A percentile compares a stretch with the other conserved stretches of the same genome.
Evolutionary conservation across 1,140 invertebrate species (phyloP).

Genomic region (Brachionus koreanus): DNA sequence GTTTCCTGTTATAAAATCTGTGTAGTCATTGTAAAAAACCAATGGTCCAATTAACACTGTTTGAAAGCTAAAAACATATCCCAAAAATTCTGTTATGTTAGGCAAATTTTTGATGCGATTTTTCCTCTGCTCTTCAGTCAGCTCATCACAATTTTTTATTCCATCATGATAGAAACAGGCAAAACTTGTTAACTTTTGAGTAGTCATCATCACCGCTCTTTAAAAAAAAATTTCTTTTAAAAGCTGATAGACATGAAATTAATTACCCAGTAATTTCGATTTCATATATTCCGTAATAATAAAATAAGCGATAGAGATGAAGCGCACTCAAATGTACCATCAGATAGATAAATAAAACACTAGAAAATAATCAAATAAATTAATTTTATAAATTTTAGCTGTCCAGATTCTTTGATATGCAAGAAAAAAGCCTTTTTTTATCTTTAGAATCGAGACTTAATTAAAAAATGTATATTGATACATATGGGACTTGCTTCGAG

Average conservation of each 20-base stretch:
- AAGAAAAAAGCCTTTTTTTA: neutral
- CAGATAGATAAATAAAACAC: neutral
- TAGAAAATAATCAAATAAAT: neutral
- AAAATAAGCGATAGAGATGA: conserved; percentile 78
- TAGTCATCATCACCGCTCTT: conserved; percentile 90
- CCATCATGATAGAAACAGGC: conserved; percentile 89
- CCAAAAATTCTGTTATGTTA: neutral
- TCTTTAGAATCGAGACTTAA: neutral
- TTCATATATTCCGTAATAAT: conserved; percentile 78
- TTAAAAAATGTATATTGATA: neutral
- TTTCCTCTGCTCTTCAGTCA: conserved; percentile 21
- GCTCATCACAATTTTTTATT: conserved; percentile 17
- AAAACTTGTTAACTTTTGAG: conserved; percentile 85
- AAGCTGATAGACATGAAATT: conserved; percentile 43
- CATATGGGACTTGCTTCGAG: neutral
- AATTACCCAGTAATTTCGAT: conserved; percentile 80
- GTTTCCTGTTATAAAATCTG: conserved; percentile 32
- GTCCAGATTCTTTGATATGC: neutral
- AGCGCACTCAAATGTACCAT: conserved; percentile 59
- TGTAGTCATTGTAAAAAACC: conserved; percentile 44
- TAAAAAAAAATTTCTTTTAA: neutral
- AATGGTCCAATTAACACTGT: conserved; percentile 44
- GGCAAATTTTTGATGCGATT: neutral
- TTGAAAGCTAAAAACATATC: conserved; percentile 22
- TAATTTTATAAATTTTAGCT: neutral